Conservation (phyloP, 2,888 invertebrate genomes). For the Xanthorhoe designata region DNA sequence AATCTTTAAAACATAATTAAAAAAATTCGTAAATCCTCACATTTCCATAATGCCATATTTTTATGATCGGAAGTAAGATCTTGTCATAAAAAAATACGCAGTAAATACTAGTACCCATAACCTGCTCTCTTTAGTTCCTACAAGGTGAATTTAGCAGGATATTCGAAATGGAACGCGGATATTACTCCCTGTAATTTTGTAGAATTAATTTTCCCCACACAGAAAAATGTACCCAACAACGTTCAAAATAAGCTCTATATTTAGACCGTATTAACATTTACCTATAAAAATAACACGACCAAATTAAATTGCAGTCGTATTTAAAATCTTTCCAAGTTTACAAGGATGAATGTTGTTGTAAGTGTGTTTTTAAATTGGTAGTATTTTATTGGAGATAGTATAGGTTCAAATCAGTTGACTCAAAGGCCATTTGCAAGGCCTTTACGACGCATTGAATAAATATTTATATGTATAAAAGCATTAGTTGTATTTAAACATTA, state of each 20-base stretch:
- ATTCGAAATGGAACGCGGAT: constrained; percentile 16
- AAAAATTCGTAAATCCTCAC: not conserved
- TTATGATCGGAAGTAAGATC: not conserved
- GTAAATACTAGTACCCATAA: not conserved
- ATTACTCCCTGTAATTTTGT: constrained; percentile 3
- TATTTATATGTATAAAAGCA: constrained; percentile 6
- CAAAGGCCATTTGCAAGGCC: constrained; percentile 69
- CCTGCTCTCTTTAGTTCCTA: constrained; percentile 18
- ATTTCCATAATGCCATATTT: not conserved
- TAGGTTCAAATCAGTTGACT: constrained; percentile 57
- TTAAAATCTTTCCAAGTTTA: constrained; percentile 2
- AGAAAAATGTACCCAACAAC: constrained; percentile 2
- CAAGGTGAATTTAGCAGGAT: constrained; percentile 18
- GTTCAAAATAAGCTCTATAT: constrained; percentile 1
- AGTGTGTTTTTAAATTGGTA: constrained; percentile 32
- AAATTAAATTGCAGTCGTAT: constrained; percentile 22
- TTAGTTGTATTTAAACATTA: not conserved
- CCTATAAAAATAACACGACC: not conserved
- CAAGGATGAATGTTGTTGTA: constrained; percentile 10
- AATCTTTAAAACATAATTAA: not conserved
- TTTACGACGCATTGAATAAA: constrained; percentile 24
- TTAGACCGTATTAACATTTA: not conserved
- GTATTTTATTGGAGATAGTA: constrained; percentile 59
- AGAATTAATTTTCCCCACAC: constrained; percentile 3
- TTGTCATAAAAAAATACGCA: not conserved